phyloP scores from a whole-genome alignment of 2,113 vertebrate genomes.

The Electrona antarctica region DNA sequence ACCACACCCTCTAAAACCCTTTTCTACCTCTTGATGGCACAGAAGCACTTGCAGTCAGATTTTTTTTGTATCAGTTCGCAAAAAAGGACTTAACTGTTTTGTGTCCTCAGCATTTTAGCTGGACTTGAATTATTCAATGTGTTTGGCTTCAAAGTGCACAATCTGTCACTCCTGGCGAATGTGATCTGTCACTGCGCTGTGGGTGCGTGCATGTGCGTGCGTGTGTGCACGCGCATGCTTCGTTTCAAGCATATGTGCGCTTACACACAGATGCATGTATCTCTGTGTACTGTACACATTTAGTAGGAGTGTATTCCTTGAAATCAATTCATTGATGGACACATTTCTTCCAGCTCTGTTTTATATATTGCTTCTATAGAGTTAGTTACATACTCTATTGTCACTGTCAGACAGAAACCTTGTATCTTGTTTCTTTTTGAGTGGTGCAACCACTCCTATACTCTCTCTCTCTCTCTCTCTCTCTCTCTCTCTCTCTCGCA shows the following conservation, averaged over 20 bases:
- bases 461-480: background rate
- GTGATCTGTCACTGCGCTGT: constrained; percentile 1
- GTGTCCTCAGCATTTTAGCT: constrained; percentile 34
- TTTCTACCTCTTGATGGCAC: constrained; percentile 2
- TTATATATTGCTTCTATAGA: no score
- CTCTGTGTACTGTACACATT: background rate
- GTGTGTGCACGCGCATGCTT: constrained; percentile 31
- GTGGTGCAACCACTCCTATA: no score
- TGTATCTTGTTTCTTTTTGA: no score
- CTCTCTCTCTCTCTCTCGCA: background rate
- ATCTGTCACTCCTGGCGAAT: constrained; percentile 12
- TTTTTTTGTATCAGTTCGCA: constrained; percentile 31
- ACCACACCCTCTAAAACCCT: background rate
- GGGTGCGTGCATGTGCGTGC: constrained; percentile 38
- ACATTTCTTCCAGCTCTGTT: no score
- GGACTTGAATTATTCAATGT: constrained; percentile 54
- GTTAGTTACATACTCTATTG: no score
- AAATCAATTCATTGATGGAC: no score
- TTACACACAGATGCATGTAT: background rate
- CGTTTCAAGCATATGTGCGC: background rate
- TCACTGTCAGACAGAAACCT: no score
- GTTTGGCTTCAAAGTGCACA: constrained; percentile 56
- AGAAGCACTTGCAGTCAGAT: background rate
- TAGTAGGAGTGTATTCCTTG: no score
- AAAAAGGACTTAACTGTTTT: constrained; percentile 12